Percentiles rank a stretch among this genome's conserved stretches.
These are phyloP conservation scores for Sinohyriopsis cumingii DNA, from an alignment of 2,888 invertebrate species.

Conservation along the genomic window DNA sequence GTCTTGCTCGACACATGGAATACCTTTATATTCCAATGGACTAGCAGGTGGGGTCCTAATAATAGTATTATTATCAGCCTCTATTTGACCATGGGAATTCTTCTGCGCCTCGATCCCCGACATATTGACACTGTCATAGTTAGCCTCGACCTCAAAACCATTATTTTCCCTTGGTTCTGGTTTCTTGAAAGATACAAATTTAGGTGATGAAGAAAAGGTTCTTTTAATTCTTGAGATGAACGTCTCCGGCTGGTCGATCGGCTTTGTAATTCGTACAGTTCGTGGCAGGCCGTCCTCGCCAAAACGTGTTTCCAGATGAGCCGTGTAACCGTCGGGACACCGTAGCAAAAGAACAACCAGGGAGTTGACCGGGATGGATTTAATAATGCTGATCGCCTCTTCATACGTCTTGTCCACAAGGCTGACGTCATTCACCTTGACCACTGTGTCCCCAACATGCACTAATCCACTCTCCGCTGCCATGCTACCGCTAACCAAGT, in stretches of 20 bases:
- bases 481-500: constrained; percentile 62
- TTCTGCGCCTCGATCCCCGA: too few species aligned
- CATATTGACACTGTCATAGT: too few species aligned
- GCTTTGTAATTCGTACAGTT: constrained; percentile 63
- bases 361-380: constrained; percentile 53
- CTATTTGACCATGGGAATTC: too few species aligned
- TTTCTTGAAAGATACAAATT: constrained; percentile 13
- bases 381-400: constrained; percentile 54
- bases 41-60: too few species aligned
- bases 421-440: constrained; percentile 64
- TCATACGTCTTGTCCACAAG: constrained; percentile 63
- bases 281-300: constrained; percentile 59
- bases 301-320: constrained; percentile 65
- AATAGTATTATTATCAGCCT: too few species aligned
- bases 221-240: constrained; percentile 51
- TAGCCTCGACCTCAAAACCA: too few species aligned
- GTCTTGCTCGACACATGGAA: too few species aligned
- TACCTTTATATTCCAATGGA: too few species aligned
- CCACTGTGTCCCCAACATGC: constrained; percentile 65
- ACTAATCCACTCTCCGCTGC: constrained; percentile 67
- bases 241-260: constrained; percentile 46
- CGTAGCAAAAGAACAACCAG: constrained; percentile 60
- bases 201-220: constrained; percentile 34
- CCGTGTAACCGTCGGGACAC: constrained; percentile 64
- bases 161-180: too few species aligned